Base-by-base conservation (phyloP, 2,113 vertebrate species). In the Bufo bufo region DNA sequence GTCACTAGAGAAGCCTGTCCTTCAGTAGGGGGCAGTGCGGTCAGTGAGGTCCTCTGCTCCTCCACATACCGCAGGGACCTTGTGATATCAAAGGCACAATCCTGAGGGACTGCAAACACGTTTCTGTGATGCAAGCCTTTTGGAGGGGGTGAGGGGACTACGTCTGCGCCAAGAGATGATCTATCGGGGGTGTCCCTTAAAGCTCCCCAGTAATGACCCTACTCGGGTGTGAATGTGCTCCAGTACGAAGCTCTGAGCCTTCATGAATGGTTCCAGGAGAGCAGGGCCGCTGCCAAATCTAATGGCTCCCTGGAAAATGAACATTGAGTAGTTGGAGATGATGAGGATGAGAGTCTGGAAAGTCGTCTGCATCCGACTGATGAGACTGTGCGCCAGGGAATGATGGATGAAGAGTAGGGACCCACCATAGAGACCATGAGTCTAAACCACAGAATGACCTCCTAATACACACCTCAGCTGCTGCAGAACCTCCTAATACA, bases 1-100 rank as follows among this genome's bases (percentile, higher is more conserved):
- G n/a, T n/a, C n/a, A n/a, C n/a, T n/a, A n/a, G n/a, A n/a, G n/a
- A n/a, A n/a, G n/a, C n/a, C 19, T 11, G 5, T 50, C 11, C 65
- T 43, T 52, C 83, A 72, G 59, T 19, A 82, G 80, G 80, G 80
- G 80, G 80, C 80, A 82, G 58, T 82, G 80, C 20, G 33, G 59
- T n/a, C n/a, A 47, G n/a, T 17, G 23, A 45, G 23, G 79, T 61
- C 43, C 23, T 7, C 14, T 56, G 58, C 23, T 58, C 47, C 49
- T 75, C 47, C 71, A 74, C 0, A 59, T 33, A 80, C 78, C 50
- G 56, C 79, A 61, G 79, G 79, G 79, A 81, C 56, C 23, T 43
- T 50, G 23, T 45, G 56, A 9, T 14, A 23, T 45, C 17, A 19
- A 23, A 13, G 50, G 7, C 19, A 54, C 12, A 56, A 79, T 33